A percentile compares a stretch with the other conserved stretches of the same genome.
Evolutionary conservation across 2,888 invertebrate species (phyloP).

Genomic region (Leptodirus hochenwartii): DNA sequence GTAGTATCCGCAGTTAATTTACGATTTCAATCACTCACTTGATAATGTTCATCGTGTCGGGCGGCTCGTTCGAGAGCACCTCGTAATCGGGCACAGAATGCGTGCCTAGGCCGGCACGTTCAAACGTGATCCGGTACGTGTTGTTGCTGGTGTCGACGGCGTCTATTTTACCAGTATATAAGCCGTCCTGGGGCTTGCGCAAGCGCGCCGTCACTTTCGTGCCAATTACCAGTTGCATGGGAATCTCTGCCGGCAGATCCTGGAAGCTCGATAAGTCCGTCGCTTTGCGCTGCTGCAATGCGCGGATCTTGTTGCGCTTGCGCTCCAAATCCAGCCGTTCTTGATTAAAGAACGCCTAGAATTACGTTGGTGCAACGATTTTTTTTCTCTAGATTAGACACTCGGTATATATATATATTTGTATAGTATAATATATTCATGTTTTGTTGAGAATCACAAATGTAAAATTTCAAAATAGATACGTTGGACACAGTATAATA

Average conservation of each 20-base stretch:
- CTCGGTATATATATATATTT: no score
- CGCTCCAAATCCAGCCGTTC: conserved; percentile 80
- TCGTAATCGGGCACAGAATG: conserved; percentile 95
- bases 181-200: conserved; percentile 84
- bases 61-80: conserved; percentile 81
- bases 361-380: no score
- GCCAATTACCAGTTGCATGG: conserved; percentile 84
- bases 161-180: conserved; percentile 77
- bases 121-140: conserved; percentile 89
- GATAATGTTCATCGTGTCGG: conserved; percentile 84
- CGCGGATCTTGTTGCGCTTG: conserved; percentile 79
- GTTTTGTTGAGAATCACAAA: no score
- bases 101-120: conserved; percentile 78
- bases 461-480: no score
- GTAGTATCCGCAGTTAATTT: conserved; percentile 40
- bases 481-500: no score
- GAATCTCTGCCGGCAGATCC: conserved; percentile 88
- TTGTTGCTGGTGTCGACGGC: conserved; percentile 90
- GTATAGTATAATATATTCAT: no score
- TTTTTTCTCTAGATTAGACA: no score
- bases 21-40: no score
- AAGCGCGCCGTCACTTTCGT: conserved; percentile 85
- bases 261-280: conserved; percentile 56
- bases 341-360: conserved; percentile 93
- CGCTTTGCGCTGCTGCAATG: conserved; percentile 80